These are phyloP conservation scores for Entomobrya multifasciata DNA, from an alignment of 2,888 invertebrate species.

Conservation along the genomic window DNA sequence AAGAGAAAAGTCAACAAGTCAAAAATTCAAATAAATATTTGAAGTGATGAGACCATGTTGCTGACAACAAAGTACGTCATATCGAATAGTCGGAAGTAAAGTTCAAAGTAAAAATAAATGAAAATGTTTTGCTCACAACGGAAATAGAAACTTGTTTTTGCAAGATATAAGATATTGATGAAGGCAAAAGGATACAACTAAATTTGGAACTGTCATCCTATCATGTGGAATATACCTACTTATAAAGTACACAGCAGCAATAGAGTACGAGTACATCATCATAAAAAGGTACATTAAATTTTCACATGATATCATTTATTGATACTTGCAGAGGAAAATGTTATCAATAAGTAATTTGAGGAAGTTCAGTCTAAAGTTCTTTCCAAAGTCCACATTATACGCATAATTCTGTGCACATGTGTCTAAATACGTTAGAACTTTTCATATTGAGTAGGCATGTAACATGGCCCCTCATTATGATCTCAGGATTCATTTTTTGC, in stretches of 20 bases:
- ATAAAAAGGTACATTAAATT: background rate
- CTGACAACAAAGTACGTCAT: conserved; percentile 3
- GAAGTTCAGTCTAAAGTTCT: background rate
- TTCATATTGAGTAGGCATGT: background rate
- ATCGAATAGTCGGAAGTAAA: too few species aligned
- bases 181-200: too few species aligned
- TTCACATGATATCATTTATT: background rate
- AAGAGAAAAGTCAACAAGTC: conserved; percentile 48
- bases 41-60: background rate
- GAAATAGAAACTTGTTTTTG: background rate
- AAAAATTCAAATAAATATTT: conserved; percentile 11
- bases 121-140: background rate
- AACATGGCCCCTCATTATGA: conserved; percentile 17
- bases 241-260: too few species aligned
- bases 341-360: conserved; percentile 29
- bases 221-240: too few species aligned
- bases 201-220: too few species aligned
- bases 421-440: too few species aligned
- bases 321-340: background rate
- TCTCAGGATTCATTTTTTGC: conserved; percentile 10
- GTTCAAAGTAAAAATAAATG: too few species aligned
- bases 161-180: too few species aligned
- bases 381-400: too few species aligned
- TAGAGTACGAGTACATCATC: background rate
- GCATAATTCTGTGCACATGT: too few species aligned